These are phyloP conservation scores for Pinna nobilis DNA, from an alignment of 1,140 invertebrate genomes.

Conservation along the genomic window DNA sequence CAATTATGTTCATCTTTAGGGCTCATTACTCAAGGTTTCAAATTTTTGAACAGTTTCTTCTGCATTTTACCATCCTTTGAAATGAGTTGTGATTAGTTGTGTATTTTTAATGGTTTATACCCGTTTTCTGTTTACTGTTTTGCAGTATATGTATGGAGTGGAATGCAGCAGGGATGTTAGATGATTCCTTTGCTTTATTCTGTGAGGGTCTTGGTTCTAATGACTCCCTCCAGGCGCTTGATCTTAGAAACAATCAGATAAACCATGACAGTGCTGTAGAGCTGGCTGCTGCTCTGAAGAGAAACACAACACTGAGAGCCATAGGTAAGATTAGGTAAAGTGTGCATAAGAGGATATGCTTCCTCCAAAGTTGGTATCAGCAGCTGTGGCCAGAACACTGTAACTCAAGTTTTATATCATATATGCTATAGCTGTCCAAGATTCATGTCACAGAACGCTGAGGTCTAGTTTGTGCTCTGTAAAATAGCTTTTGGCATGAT, in stretches of 20 bases:
- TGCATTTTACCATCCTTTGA: neutral
- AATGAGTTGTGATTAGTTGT: too few species aligned
- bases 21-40: neutral
- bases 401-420: too few species aligned
- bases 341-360: too few species aligned
- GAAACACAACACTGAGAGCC: constrained; percentile 66
- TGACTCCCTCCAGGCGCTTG: constrained; percentile 64
- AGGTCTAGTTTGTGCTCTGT: too few species aligned
- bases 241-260: constrained; percentile 75
- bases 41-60: too few species aligned
- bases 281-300: constrained; percentile 65
- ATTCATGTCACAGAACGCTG: too few species aligned
- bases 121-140: constrained; percentile 9
- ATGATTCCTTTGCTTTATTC: constrained; percentile 71
- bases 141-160: constrained; percentile 73
- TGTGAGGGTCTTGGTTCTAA: constrained; percentile 72
- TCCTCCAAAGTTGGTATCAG: too few species aligned
- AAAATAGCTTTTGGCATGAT: too few species aligned
- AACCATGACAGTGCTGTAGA: constrained; percentile 71
- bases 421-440: too few species aligned
- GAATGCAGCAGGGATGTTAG: constrained; percentile 73
- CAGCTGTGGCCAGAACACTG: too few species aligned
- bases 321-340: constrained; percentile 60
- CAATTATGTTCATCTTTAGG: too few species aligned
- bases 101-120: neutral